A percentile compares a stretch with the other conserved stretches of the same genome.
phyloP scores from a whole-genome alignment of 1,140 invertebrate species.

The Colletes latitarsis region DNA sequence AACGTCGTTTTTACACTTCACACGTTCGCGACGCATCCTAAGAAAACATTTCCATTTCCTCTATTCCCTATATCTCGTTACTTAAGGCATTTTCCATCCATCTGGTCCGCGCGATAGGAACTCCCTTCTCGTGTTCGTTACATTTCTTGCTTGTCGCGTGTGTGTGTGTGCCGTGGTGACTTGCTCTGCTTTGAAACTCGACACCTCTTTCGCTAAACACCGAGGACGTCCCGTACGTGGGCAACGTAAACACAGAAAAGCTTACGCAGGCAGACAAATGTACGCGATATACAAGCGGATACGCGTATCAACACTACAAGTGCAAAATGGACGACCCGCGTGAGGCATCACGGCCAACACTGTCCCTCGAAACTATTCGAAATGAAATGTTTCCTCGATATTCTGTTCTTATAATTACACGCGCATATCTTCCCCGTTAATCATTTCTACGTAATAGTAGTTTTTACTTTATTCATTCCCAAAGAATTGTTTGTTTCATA shows the following conservation, averaged over 20 bases:
- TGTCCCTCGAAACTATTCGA: neutral
- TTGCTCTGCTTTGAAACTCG: slow-evolving; percentile 45
- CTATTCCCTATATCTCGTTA: neutral
- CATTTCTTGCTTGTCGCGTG: slow-evolving; percentile 1
- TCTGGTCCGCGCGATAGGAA: neutral
- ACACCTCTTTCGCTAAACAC: slow-evolving; percentile 50
- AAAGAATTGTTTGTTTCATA: no score
- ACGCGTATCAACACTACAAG: slow-evolving; percentile 11
- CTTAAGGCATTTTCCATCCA: slow-evolving; percentile 21
- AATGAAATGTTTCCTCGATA: neutral
- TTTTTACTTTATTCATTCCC: no score
- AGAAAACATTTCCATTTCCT: slow-evolving; percentile 12
- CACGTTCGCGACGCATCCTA: neutral
- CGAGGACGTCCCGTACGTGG: slow-evolving; percentile 28
- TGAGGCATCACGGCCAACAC: neutral
- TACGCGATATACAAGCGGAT: slow-evolving; percentile 25
- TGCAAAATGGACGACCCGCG: slow-evolving; percentile 5
- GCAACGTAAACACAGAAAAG: slow-evolving; percentile 34
- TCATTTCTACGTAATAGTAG: no score
- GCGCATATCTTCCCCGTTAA: neutral
- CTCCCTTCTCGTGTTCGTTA: slow-evolving; percentile 1
- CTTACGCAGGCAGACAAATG: slow-evolving; percentile 8
- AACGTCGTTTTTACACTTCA: no score
- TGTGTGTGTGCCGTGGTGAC: neutral
- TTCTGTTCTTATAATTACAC: neutral